Conservation (phyloP, 2,113 vertebrate species). For the Sisor rabdophorus region DNA sequence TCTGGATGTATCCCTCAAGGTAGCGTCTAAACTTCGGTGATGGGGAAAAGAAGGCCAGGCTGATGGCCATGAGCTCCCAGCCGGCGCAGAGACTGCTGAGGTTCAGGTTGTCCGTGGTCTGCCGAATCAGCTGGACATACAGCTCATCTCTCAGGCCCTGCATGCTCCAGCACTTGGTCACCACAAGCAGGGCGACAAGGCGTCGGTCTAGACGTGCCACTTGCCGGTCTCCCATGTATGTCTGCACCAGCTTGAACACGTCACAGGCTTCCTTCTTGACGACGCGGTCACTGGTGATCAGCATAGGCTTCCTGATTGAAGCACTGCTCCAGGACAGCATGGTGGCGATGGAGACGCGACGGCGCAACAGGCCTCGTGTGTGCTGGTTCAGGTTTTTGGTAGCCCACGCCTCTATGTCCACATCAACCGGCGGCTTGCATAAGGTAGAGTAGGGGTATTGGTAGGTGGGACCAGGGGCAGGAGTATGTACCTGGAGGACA, state of each 20-base stretch:
- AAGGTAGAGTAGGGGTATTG: conserved; percentile 67
- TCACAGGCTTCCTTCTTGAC: conserved; percentile 77
- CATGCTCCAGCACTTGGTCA: conserved; percentile 76
- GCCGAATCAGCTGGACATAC: conserved; percentile 75
- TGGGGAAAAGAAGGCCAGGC: conserved; percentile 76
- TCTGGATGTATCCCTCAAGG: conserved; percentile 77
- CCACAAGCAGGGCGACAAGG: conserved; percentile 62
- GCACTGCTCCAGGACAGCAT: conserved; percentile 76
- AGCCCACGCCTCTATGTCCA: conserved; percentile 77
- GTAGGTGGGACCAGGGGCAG: conserved; percentile 45
- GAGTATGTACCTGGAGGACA: not conserved
- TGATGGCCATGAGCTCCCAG: conserved; percentile 80
- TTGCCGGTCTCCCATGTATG: conserved; percentile 76
- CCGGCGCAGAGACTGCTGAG: conserved; percentile 69
- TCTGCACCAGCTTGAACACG: conserved; percentile 78
- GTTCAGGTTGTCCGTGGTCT: conserved; percentile 73
- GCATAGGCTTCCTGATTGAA: conserved; percentile 79
- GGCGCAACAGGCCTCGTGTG: conserved; percentile 75
- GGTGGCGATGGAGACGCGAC: conserved; percentile 74
- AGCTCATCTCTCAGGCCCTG: conserved; percentile 75
- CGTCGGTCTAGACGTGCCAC: conserved; percentile 68
- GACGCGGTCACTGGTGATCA: conserved; percentile 71
- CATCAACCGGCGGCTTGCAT: conserved; percentile 69
- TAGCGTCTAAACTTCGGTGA: conserved; percentile 77
- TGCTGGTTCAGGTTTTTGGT: conserved; percentile 80